A percentile compares a stretch with the other conserved stretches of the same genome.
These are phyloP conservation scores for Drosophila pachea DNA, from an alignment of 1,140 invertebrate genomes.

Conservation along the genomic window DNA sequence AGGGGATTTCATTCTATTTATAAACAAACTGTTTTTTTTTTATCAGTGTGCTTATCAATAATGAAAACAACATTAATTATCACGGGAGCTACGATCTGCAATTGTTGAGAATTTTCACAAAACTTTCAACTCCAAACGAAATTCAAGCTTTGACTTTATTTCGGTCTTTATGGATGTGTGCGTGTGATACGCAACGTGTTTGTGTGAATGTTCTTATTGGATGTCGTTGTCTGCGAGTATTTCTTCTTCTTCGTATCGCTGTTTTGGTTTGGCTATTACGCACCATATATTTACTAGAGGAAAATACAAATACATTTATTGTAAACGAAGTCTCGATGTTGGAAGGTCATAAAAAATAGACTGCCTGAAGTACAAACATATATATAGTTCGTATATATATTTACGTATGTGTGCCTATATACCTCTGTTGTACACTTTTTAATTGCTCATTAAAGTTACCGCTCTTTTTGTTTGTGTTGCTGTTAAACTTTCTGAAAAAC, in stretches of 20 bases:
- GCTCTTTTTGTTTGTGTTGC: neutral
- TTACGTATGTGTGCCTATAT: neutral
- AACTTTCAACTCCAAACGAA: slow-evolving; percentile 15
- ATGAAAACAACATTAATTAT: neutral
- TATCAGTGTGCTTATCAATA: slow-evolving; percentile 17
- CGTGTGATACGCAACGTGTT: slow-evolving; percentile 35
- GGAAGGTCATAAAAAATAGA: slow-evolving; percentile 26
- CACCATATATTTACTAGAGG: slow-evolving; percentile 40
- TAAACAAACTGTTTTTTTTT: no score
- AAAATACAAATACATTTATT: slow-evolving; percentile 39
- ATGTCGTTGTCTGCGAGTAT: slow-evolving; percentile 6
- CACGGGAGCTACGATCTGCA: neutral
- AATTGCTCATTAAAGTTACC: slow-evolving; percentile 14
- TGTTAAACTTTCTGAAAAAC: slow-evolving; percentile 7
- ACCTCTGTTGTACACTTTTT: slow-evolving; percentile 2
- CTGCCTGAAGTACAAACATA: neutral
- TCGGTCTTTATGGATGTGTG: slow-evolving; percentile 2
- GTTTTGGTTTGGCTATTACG: slow-evolving; percentile 23
- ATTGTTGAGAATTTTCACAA: neutral
- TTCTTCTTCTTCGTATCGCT: slow-evolving; percentile 38
- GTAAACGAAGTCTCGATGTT: slow-evolving; percentile 36
- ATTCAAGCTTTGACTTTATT: slow-evolving; percentile 2
- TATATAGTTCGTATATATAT: slow-evolving; percentile 2
- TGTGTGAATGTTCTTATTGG: slow-evolving; percentile 45
- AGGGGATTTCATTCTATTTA: no score